phyloP scores from a whole-genome alignment of 2,797 vertebrate species.

The Kryptolebias ocellatus region DNA sequence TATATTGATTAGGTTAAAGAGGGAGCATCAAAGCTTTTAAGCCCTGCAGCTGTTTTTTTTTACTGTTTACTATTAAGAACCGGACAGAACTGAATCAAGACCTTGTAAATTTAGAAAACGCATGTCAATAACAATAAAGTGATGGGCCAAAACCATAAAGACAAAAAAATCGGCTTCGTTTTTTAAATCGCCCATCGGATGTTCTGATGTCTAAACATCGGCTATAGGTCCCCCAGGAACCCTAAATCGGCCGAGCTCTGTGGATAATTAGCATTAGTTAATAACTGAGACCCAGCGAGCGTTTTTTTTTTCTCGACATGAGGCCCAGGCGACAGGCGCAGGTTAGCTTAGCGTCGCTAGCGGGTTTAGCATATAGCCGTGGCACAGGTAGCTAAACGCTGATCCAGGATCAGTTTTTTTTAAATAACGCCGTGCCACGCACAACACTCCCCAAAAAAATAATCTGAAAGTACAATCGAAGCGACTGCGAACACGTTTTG shows the following conservation, averaged over 20 bases:
- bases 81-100: too few relatives aligned
- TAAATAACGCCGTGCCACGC: accelerated
- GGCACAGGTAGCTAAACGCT: background rate
- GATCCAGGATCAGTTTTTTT: background rate
- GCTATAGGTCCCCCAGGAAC: too few relatives aligned
- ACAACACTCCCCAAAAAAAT: background rate
- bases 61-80: too few relatives aligned
- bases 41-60: too few relatives aligned
- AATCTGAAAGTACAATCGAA: background rate
- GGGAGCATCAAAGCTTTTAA: too few relatives aligned
- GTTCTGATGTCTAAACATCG: too few relatives aligned
- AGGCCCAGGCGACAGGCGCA: constrained; percentile 62
- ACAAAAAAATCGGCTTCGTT: too few relatives aligned
- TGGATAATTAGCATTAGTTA: background rate
- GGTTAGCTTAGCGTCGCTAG: constrained; percentile 57
- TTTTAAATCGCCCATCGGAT: too few relatives aligned
- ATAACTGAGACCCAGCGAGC: background rate
- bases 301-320: constrained; percentile 13
- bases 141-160: too few relatives aligned
- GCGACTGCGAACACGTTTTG: background rate
- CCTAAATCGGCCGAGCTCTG: background rate
- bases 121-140: too few relatives aligned
- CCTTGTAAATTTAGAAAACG: too few relatives aligned
- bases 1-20: too few relatives aligned
- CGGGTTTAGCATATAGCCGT: constrained; percentile 22